phyloP scores from a whole-genome alignment of 2,797 vertebrate genomes.

The Rhinogobio ventralis region DNA sequence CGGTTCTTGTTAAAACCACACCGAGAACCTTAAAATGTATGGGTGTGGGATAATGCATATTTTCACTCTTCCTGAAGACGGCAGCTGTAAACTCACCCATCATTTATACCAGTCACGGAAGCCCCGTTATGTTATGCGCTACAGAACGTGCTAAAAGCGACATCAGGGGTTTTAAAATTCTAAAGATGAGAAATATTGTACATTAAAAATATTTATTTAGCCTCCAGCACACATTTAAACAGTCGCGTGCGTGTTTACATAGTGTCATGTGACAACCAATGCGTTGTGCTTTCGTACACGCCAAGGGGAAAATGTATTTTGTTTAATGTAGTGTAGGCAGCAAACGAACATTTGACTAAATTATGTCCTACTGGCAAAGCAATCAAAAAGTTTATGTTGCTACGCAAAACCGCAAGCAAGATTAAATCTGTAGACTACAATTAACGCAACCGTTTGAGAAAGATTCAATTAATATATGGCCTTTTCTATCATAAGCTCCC shows the following conservation, averaged over 20 bases:
- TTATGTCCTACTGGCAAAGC: neutral
- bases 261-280: constrained; percentile 20
- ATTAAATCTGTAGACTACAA: neutral
- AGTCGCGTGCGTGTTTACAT: constrained; percentile 30
- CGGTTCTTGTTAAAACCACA: constrained; percentile 59
- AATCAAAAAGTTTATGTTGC: neutral
- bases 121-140: neutral
- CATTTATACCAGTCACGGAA: neutral
- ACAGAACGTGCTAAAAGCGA: no score
- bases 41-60: neutral
- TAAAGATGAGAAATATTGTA: neutral
- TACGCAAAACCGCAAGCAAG: neutral
- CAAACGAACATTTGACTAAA: neutral
- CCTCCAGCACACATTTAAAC: neutral
- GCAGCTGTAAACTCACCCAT: neutral
- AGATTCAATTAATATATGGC: neutral
- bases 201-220: neutral
- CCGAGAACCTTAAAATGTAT: constrained; percentile 54
- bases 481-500: neutral
- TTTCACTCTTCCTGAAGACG: no score
- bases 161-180: neutral
- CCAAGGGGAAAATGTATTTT: neutral
- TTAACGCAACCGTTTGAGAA: neutral
- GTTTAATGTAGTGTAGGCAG: neutral
- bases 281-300: neutral